Base-by-base conservation (phyloP, 2,888 invertebrate genomes). In the Pomacea canaliculata region DNA sequence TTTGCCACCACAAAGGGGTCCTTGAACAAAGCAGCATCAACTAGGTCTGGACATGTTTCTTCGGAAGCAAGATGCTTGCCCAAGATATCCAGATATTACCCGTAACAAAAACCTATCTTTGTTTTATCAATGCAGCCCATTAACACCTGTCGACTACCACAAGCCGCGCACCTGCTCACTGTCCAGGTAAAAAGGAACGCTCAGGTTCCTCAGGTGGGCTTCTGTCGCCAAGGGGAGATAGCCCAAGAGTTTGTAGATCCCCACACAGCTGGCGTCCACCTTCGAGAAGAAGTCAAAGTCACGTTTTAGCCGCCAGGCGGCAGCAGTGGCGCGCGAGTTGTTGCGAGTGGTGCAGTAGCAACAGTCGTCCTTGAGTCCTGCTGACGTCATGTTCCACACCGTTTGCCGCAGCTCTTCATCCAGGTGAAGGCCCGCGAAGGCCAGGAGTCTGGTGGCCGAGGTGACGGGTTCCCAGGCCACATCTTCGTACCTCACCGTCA, bases 301-400 rank as follows among this genome's bases (percentile, higher is more conserved):
- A 16, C 13, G 10, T 7, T 23, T 69, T 1, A 8, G 27, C 18
- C 76, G 67, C 76, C 76, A 77, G 19, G 49, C 37, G 13, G 23
- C 7, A 3, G 72, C 62, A 10, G 73, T 73, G 2, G 59, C 63
- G 12, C 51, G 56, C 13, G 76, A 77, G 46, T 63, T 65, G n/a
- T 48, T 77, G 18, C 76, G 18, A 5, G 51, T 51, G n/a, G 76
- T 73, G 65, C 76, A 73, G 12, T 23, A 69, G 70, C 13, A 51
- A n/a, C 76, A 72, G 56, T 37, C 23, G 59, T 77, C 62, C 9
- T 46, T 48, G 13, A 72, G 46, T 1, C 76, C 76, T 1, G 76
- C 72, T 9, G 76, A 72, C 7, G 76, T 77, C 60, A 73, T 73
- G 51, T 77, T 77, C 76, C 73, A 73, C 46, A 77, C 18, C 59